Evolutionary conservation across 2,888 invertebrate species (phyloP), one percentile per base, ranked within the genome.

Genomic region (Alviniconcha strummeri): DNA sequence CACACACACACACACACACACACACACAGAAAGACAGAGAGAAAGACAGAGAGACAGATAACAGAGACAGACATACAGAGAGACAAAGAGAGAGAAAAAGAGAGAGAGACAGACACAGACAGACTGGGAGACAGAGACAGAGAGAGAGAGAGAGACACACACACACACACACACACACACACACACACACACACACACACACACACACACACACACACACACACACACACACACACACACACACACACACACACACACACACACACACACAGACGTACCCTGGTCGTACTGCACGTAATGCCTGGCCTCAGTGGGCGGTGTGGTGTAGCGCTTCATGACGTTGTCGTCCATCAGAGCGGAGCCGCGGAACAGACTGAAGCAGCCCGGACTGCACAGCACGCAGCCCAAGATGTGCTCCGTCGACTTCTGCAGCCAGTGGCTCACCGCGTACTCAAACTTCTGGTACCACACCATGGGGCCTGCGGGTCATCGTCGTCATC

Each of bases 321-420:
- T 96, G 0, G 98, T 98, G 93, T 98, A 98, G 93, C 97, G 97
- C 92, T 97, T 96, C 97, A 99, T 98, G 4, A 99, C 99, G 93
- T 99, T 99, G 92, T 99, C 99, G 92, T 99, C 99, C 98, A 99
- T 99, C 84, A 99, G 95, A 87, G 98, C 97, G 93, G 98, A 98
- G 84, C 98, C 98, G 94, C 99, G 96, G 95, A 99, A 99, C 57
- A 99, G 96, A 0, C 98, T 98, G 95, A 99, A 99, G 94, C 98
- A 99, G 84, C 98, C 99, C 57, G 99, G 99, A 94, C 98, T 98
- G 96, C 99, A 99, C 91, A 99, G 96, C 91, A 99, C 99, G 94
- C 99, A 99, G 74, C 99, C 99, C 92, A 99, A 98, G 97, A 99
- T 98, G 94, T 99, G 99, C 93, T 99, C 99, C 6, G 99, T 99